Base-by-base conservation (phyloP, 2,113 vertebrate species). In the Erinaceus europaeus region DNA sequence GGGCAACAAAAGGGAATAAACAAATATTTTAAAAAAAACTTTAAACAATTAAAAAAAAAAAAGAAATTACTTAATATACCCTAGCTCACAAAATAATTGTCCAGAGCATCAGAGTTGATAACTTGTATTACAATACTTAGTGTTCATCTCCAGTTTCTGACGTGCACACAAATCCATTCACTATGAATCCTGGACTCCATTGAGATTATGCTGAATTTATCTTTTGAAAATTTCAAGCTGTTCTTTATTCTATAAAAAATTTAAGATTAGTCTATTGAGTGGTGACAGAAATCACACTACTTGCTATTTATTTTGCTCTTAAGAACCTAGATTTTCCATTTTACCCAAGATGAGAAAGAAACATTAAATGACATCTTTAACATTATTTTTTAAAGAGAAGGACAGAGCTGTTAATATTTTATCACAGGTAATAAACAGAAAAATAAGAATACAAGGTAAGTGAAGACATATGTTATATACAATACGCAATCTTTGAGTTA, bases 291-390 rank as follows among this genome's bases (percentile, higher is more conserved):
- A 32, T 65, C 62, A 57, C 12, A 48, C n/a, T 46, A 59, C 25
- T 42, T 42, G 25, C 17, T 74, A 77, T 34, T 74, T 77, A n/a
- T n/a, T 64, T 5, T 72, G 20, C 7, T 88, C 61, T 32, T 80
- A 62, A 65, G 52, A 40, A 84, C 32, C n/a, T 62, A 80, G 18
- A 80, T 27, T 84, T 81, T 57, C 32, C 52, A 84, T 80, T 92
- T 83, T 61, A 75, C 4, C 7, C 27, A 80, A 69, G 4, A 44
- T 32, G 57, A 8, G 4, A 3, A 10, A 44, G 4, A 52, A 59
- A n/a, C 5, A 11, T 69, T 34, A 59, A n/a, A 76, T 50, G 17
- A 29, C n/a, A n/a, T n/a, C n/a, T n/a, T n/a, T n/a, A n/a, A n/a
- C n/a, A n/a, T n/a, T n/a, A n/a, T n/a, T n/a, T n/a, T n/a, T n/a